phyloP scores from a whole-genome alignment of 2,113 vertebrate genomes.

The Lagenorhynchus albirostris region DNA sequence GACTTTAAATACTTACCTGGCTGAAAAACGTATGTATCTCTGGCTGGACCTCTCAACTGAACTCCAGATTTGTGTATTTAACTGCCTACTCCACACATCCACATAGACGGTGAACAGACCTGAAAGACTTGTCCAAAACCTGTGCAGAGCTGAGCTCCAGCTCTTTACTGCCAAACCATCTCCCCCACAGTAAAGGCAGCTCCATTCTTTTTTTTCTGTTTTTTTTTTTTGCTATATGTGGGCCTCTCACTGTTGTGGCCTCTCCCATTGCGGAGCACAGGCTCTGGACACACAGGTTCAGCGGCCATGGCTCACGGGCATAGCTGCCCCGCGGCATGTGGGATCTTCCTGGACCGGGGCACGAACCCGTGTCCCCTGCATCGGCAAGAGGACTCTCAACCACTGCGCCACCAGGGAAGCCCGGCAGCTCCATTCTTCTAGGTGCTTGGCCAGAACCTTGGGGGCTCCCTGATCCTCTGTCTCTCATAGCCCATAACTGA shows the following conservation, averaged over 20 bases:
- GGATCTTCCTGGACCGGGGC: no score
- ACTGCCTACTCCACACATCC: background rate
- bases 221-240: background rate
- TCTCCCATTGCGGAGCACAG: no score
- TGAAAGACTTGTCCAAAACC: background rate
- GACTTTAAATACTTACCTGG: no score
- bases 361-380: no score
- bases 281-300: no score
- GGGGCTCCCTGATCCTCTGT: background rate
- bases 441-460: background rate
- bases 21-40: background rate
- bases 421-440: background rate
- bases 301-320: no score
- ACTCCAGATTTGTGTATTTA: background rate
- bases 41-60: background rate
- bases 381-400: no score
- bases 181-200: background rate
- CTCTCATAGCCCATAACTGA: background rate
- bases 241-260: no score
- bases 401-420: no score
- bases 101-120: fast-evolving
- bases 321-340: no score
- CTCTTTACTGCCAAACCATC: background rate
- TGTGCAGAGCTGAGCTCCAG: background rate
- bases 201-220: background rate